A percentile compares a stretch with the other conserved stretches of the same genome.
These are phyloP conservation scores for Lepus europaeus DNA, from an alignment of 2,113 vertebrate species.

Conservation along the genomic window DNA sequence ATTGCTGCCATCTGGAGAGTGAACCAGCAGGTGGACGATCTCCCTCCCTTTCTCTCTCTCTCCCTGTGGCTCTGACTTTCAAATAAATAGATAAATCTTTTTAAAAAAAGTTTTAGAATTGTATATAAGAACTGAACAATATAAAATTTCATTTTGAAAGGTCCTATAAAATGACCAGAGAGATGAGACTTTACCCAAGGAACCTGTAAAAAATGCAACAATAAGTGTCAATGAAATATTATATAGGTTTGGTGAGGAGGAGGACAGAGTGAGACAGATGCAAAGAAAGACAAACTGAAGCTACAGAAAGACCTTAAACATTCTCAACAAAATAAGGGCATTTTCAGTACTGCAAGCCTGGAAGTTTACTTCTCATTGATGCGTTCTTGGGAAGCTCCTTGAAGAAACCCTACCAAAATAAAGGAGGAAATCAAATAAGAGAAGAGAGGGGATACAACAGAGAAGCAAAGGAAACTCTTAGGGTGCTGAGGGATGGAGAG, in stretches of 20 bases:
- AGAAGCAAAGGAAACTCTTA: background rate
- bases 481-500: background rate
- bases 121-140: slow-evolving; percentile 23
- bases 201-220: background rate
- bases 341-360: background rate
- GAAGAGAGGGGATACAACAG: background rate
- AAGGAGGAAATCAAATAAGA: background rate
- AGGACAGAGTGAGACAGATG: accelerated
- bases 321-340: background rate
- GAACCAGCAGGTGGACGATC: too few relatives aligned
- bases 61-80: too few relatives aligned
- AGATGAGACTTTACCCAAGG: background rate
- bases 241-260: background rate
- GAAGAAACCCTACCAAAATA: background rate
- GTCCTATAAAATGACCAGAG: background rate
- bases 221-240: background rate
- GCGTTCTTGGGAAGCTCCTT: background rate
- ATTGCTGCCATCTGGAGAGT: too few relatives aligned
- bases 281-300: background rate
- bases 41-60: too few relatives aligned
- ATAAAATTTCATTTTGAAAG: slow-evolving; percentile 45
- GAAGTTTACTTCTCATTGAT: background rate
- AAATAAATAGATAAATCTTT: too few relatives aligned
- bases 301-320: background rate
- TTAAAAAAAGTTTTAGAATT: background rate